Conservation (phyloP, 1,140 invertebrate genomes). For the Bombus superbus region DNA sequence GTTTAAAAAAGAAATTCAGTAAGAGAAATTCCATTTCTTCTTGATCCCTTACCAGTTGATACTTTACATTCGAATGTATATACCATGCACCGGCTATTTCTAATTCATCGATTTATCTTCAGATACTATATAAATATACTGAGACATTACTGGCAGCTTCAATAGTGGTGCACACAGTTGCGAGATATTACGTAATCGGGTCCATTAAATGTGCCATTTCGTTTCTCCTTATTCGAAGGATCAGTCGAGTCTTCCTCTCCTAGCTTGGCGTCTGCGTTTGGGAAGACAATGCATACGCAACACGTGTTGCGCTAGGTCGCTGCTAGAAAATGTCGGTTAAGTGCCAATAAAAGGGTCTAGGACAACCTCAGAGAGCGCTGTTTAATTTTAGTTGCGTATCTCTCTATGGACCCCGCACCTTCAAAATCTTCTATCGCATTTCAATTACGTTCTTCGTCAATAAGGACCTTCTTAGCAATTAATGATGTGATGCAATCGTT, state of each 20-base stretch:
- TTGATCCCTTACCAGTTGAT: not conserved
- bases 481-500: not conserved
- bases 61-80: not conserved
- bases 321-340: conserved; percentile 45
- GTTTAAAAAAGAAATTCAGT: not conserved
- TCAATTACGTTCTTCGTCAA: not conserved
- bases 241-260: not conserved
- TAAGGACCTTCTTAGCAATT: not conserved
- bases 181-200: conserved; percentile 31
- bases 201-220: conserved; percentile 8
- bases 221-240: not conserved
- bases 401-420: not conserved
- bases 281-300: not conserved
- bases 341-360: conserved; percentile 51
- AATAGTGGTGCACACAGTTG: conserved; percentile 14
- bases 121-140: conserved; percentile 26
- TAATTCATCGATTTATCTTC: conserved; percentile 34
- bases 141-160: conserved; percentile 20
- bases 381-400: conserved; percentile 36
- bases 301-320: conserved; percentile 41
- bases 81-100: conserved; percentile 16
- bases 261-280: not conserved
- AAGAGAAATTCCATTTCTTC: not conserved
- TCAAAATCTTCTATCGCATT: not conserved
- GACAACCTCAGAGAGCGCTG: conserved; percentile 9